Evolutionary conservation across 1,140 invertebrate genomes (phyloP).

Genomic region (Drosophila neocordata): DNA sequence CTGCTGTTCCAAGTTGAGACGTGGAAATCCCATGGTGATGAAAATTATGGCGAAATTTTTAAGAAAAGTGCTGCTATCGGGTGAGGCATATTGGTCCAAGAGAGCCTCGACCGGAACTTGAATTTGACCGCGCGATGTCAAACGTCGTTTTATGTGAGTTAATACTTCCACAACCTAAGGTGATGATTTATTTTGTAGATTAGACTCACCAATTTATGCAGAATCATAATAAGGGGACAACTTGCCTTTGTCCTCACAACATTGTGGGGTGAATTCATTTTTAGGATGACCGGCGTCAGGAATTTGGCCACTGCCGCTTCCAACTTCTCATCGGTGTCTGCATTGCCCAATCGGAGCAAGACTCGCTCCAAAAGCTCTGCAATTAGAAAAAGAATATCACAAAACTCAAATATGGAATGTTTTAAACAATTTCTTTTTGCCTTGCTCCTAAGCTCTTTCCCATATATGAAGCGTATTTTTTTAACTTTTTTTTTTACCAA

Average conservation of each 20-base stretch:
- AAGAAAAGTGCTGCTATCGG: constrained; percentile 81
- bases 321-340: constrained; percentile 94
- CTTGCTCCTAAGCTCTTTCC: background rate
- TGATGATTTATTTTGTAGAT: constrained; percentile 15
- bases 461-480: background rate
- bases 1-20: constrained; percentile 90
- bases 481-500: constrained; percentile 54
- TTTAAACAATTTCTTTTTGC: background rate
- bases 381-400: constrained; percentile 16
- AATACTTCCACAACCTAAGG: constrained; percentile 94
- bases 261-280: constrained; percentile 93
- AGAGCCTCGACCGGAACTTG: constrained; percentile 94
- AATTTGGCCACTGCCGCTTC: constrained; percentile 92
- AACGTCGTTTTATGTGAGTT: constrained; percentile 94
- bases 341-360: constrained; percentile 93
- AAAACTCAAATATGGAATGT: constrained; percentile 8
- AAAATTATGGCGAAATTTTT: constrained; percentile 98
- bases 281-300: constrained; percentile 93
- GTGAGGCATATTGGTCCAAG: constrained; percentile 89
- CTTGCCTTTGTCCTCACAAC: constrained; percentile 90
- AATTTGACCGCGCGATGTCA: constrained; percentile 92
- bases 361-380: constrained; percentile 93
- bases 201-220: constrained; percentile 44
- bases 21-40: constrained; percentile 94
- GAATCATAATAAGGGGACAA: constrained; percentile 29